Evolutionary conservation across 1,140 invertebrate genomes (phyloP), one percentile per base, ranked within the genome.

Genomic region (Reticulitermes speratus): DNA sequence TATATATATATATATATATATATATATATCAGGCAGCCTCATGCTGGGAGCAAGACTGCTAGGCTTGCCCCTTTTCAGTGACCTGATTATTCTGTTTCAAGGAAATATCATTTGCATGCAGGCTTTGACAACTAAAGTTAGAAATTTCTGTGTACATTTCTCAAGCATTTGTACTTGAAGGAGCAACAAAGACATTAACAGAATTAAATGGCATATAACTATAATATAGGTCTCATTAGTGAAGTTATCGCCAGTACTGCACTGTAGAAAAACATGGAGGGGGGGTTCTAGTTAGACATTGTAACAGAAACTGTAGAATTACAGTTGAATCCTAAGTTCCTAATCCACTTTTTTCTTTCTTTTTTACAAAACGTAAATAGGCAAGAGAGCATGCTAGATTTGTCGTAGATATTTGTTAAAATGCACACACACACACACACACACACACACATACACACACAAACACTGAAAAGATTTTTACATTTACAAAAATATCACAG

Each of bases 401-500:
- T 21, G 52, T 75, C n/a, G 30, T 25, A n/a, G 7, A 75, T 75
- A 75, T 75, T 75, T 75, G 65, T 75, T 75, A 75, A 75, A 75
- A 75, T 75, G 30, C 65, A 75, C n/a, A 25, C 65, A 75, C n/a
- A 25, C 65, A 75, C 65, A 75, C 65, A 75, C n/a, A 75, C 30
- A 75, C 65, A 75, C 14, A n/a, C 65, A 75, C n/a, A 25, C 65
- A 75, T 6, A 25, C 65, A 75, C 65, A 75, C 65, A 75, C n/a
- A 75, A 75, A 75, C 65, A 75, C 14, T 75, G 65, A 75, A 75
- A 75, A 30, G 59, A 30, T 75, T 75, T 75, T 75, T 75, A 75
- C 65, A 75, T 75, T 75, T 75, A 75, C 65, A 75, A 75, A 75
- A 75, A 75, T 75, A 75, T 75, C 65, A 75, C 65, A 75, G 65